Evolutionary conservation across 23 tunicate species (phyloP), one percentile per base, ranked within the genome.

Genomic region (Phallusia fumigata): DNA sequence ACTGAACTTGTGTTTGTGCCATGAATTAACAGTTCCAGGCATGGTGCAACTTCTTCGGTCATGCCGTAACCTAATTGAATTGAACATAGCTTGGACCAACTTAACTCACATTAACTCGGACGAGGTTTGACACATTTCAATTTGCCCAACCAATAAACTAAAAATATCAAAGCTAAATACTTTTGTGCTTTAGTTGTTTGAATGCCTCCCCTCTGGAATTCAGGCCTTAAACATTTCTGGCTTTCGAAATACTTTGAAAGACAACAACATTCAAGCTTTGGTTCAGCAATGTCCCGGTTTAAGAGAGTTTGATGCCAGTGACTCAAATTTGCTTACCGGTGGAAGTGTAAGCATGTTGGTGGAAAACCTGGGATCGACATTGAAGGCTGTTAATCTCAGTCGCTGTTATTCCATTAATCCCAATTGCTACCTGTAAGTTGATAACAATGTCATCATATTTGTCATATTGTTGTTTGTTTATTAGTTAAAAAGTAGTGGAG

Each of bases 41-140:
- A 30, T 94, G 35, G 65, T 65, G 5, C 80, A 86, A 53, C 79
- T 89, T 30, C 85, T 94, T 40, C 18, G 28, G 35, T 33, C 86
- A 22, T 86, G 88, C 73, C 52, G 19, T 50, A 78, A 82, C 12
- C 49, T 94, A 19, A 40, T 74, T 18, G 90, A 94, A 81, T 78
- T 94, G 22, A 94, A 94, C 80, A 36, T 94, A 26, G 87, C 86
- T 31, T 94, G 98, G 98, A 90, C 90, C 22, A 89, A 89, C 78
- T 75, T 84, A 31, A 73, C 85, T 33, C 77, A 36, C 15, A 52
- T 53, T 33, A 80, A 84, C 74, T 88, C 85, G 0, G 64, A 31
- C 35, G 81, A 89, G 94, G 94, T 89, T 22, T 58, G 69, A 13
- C 28, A 24, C n/a, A 40, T 10, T 3, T 40, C 8, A 40, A 40